Percentiles rank a stretch among this genome's conserved stretches.
Conservation (phyloP, 2,888 invertebrate genomes). For the Heliconius erato region DNA sequence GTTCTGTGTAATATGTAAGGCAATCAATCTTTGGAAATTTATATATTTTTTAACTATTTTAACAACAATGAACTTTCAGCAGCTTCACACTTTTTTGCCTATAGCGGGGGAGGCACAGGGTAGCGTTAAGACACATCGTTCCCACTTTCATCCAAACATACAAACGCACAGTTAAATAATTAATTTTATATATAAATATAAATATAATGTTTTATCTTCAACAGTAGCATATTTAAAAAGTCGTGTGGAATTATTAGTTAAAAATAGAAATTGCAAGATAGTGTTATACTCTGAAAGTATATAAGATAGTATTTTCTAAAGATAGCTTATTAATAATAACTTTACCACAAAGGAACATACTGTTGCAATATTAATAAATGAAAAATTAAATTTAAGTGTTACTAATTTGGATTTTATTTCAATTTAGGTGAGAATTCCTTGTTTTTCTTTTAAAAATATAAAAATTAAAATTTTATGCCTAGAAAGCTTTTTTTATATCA, state of each 20-base stretch:
- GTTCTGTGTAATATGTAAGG: too few relatives aligned
- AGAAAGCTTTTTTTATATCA: too few relatives aligned
- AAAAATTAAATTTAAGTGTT: not conserved
- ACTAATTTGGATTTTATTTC: not conserved
- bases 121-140: not conserved
- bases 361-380: not conserved
- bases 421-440: not conserved
- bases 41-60: too few relatives aligned
- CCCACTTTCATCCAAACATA: not conserved
- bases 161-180: not conserved
- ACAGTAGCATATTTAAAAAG: conserved; percentile 10
- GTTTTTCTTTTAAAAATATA: too few relatives aligned
- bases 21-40: too few relatives aligned
- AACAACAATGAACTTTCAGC: too few relatives aligned
- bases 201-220: conserved; percentile 2
- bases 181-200: not conserved
- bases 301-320: conserved; percentile 44
- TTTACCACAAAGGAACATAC: conserved; percentile 34
- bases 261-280: conserved; percentile 34
- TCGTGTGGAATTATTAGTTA: conserved; percentile 15
- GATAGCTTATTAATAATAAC: conserved; percentile 41
- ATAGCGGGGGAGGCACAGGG: too few relatives aligned
- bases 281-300: conserved; percentile 39
- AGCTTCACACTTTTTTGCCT: too few relatives aligned
- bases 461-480: too few relatives aligned